Base-by-base conservation (phyloP, 1,140 invertebrate species). In the Steinernema feltiae region DNA sequence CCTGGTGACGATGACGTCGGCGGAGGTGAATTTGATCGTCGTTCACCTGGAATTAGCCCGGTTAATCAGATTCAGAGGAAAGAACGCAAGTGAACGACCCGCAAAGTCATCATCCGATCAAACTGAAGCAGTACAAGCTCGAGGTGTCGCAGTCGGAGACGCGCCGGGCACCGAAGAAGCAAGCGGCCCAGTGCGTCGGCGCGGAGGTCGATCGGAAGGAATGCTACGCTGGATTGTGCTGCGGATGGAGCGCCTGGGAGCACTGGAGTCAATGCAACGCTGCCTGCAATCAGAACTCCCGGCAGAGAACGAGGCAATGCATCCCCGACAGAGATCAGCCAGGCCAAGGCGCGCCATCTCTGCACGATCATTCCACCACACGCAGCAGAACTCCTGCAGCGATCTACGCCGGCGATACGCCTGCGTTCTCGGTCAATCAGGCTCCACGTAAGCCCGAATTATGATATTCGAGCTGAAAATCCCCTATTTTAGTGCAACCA, bases 201-300 rank as follows among this genome's bases (percentile, higher is more conserved):
- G 35, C 70, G 0, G 77, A 78, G 3, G 31, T 70, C 46, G 77
- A 78, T 1, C 71, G 69, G 48, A 78, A 78, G 48, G 48, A 71
- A 18, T 78, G 77, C 35, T 74, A 77, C 70, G 77, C 77, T 17
- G 76, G 76, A 30, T 72, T 73, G 0, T 77, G 76, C 31, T 77
- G 76, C 69, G 69, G 29, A 1, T 77, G 76, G 76, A 73, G 69
- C 12, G 32, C 27, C 31, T 77, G 76, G 76, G 48, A 72, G 18
- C 72, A 77, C 7, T 77, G 76, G 76, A 46, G 35, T 21, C 72
- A 63, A 1, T 77, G 76, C 72, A 74, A 71, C 32, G 63, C 53
- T 29, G 73, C 63, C 27, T 72, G 76, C n/a, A 32, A 21, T 18
- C 69, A 73, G 15, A 72, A 48, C 0, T 41, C 71, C 2, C 32